phyloP scores from a whole-genome alignment of 2,888 invertebrate species.

The Caenorhabditis sp. region DNA sequence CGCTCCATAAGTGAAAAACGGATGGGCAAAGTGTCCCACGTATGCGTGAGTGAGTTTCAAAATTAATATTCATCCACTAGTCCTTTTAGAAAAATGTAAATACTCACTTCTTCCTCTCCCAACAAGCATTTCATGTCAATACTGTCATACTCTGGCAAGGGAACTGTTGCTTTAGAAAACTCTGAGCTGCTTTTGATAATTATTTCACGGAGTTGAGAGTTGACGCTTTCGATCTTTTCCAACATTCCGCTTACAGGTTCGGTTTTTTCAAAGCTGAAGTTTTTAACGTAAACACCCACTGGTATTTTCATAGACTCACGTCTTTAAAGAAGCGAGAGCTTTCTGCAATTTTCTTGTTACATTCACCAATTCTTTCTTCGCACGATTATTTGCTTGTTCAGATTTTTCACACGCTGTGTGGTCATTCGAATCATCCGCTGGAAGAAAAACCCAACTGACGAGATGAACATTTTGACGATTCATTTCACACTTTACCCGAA shows the following conservation, averaged over 20 bases:
- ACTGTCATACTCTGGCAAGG: constrained; percentile 65
- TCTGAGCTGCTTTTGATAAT: constrained; percentile 54
- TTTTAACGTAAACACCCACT: constrained; percentile 7
- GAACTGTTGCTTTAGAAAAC: constrained; percentile 61
- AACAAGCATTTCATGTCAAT: constrained; percentile 67
- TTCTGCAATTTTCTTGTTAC: constrained; percentile 63
- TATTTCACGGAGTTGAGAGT: constrained; percentile 31
- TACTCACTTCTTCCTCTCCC: constrained; percentile 63
- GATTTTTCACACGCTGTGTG: constrained; percentile 45
- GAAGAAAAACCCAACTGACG: too few relatives aligned
- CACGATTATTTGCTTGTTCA: constrained; percentile 7
- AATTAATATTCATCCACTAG: too few relatives aligned
- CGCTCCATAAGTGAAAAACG: too few relatives aligned
- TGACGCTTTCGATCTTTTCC: constrained; percentile 19
- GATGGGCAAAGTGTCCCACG: too few relatives aligned
- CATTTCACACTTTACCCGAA: constrained; percentile 21
- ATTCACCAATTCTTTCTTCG: constrained; percentile 70
- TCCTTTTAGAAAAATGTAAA: too few relatives aligned
- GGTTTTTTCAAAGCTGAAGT: constrained; percentile 16
- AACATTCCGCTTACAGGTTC: constrained; percentile 9
- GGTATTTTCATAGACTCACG: too few relatives aligned
- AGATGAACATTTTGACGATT: too few relatives aligned
- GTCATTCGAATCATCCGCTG: constrained; percentile 37
- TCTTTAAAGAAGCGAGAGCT: constrained; percentile 44
- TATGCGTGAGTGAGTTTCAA: too few relatives aligned